Percentiles rank a stretch among this genome's conserved stretches.
These are phyloP conservation scores for Pundamilia nyererei DNA, from an alignment of 2,113 vertebrate genomes.

Conservation along the genomic window DNA sequence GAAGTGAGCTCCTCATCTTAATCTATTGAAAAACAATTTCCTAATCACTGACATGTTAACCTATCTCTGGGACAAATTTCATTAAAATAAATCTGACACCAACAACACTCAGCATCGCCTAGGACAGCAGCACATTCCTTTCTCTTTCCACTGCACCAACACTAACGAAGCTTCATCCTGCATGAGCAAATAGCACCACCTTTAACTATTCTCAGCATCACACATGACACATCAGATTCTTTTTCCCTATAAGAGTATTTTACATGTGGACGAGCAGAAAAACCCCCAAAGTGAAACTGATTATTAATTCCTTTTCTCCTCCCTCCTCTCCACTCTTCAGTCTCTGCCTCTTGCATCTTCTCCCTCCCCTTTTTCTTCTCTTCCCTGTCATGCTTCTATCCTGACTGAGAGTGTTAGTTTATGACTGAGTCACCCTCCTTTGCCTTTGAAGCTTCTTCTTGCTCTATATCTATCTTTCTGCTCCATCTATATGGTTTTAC, in stretches of 20 bases:
- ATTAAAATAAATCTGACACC: conserved; percentile 7
- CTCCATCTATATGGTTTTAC: neutral
- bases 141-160: neutral
- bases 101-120: neutral
- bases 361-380: neutral
- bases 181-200: conserved; percentile 12
- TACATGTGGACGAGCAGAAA: conserved; percentile 4
- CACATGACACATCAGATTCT: conserved; percentile 19
- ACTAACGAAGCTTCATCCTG: conserved; percentile 4
- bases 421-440: conserved; percentile 58
- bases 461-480: conserved; percentile 22
- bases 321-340: neutral
- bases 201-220: conserved; percentile 21
- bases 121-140: neutral
- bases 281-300: neutral
- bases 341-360: conserved; percentile 13
- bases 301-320: conserved; percentile 34
- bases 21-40: neutral
- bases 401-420: conserved; percentile 59
- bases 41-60: conserved; percentile 9
- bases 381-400: conserved; percentile 31
- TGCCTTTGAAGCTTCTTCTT: conserved; percentile 36
- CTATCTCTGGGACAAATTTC: conserved; percentile 10
- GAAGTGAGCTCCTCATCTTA: neutral
- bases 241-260: conserved; percentile 5